Evolutionary conservation across 2,113 vertebrate genomes (phyloP), one percentile per base, ranked within the genome.

Genomic region (Symphodus melops): DNA sequence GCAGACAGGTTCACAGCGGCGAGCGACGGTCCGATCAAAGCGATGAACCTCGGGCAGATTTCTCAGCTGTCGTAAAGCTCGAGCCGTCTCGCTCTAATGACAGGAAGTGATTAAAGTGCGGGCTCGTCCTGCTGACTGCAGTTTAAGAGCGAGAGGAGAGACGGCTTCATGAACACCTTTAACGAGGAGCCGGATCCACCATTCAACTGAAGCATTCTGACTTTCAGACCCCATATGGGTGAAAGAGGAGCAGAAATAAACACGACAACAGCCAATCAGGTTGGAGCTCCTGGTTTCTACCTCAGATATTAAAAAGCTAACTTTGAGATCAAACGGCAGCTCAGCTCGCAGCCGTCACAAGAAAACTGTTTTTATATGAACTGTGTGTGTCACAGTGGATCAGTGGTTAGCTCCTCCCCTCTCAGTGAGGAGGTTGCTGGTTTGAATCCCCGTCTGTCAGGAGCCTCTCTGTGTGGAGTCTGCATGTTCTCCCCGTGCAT

Each of bases 41-140:
- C 68, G 90, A 87, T 49, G 70, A 84, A 88, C 85, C 71, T 4
- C 10, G 41, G 72, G 79, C 64, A 86, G 76, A 69, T 80, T 85
- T 80, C 75, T 83, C 86, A 85, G 72, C 76, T 74, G 58, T 72
- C 42, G 12, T 86, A 85, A 86, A 86, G 11, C 69, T 46, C 62
- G 55, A 48, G 57, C 80, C 11, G 77, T 86, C 68, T 79, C 63
- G 28, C 68, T 81, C 76, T 90, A 91, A 92, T 85, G 87, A 89
- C 75, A 76, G 88, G 85, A 91, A 89, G 86, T 33, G 44, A 80
- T 89, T 84, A 84, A 81, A 81, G 41, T 77, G 75, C 80, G 63
- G 64, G 70, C 74, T 86, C 86, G 79, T 60, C 69, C 10, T 77
- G 86, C 79, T 83, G 84, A 86, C 78, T 81, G 42, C 77, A 75